Conservation (phyloP, 2,113 vertebrate genomes). For the Callopanchax toddi region DNA sequence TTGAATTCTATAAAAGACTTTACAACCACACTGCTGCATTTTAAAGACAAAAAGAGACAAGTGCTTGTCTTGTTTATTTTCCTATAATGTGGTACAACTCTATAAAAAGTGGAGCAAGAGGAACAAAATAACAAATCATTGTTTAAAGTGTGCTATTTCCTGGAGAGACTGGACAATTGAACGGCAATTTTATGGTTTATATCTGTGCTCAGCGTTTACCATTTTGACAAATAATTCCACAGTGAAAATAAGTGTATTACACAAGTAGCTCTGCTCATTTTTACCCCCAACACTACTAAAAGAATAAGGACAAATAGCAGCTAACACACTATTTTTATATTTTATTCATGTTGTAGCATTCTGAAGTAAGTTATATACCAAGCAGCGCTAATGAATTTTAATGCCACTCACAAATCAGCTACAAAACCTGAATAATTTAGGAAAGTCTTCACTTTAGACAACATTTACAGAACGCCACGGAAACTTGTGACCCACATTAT, state of each 20-base stretch:
- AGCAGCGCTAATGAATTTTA: too few relatives aligned
- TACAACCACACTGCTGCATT: background rate
- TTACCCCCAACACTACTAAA: background rate
- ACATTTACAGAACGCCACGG: too few relatives aligned
- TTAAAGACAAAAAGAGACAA: background rate
- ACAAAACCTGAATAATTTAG: too few relatives aligned
- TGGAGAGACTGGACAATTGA: background rate
- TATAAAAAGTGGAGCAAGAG: background rate
- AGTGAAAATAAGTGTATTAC: background rate
- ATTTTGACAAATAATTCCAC: constrained; percentile 13
- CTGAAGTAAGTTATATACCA: too few relatives aligned
- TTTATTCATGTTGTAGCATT: background rate
- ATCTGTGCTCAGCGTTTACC: background rate
- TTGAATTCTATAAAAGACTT: constrained; percentile 12
- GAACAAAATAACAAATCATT: background rate
- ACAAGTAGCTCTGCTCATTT: background rate
- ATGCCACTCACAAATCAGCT: too few relatives aligned
- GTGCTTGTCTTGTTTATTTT: constrained; percentile 11
- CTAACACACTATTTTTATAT: background rate
- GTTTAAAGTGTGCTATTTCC: background rate
- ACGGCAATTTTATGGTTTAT: constrained; percentile 4
- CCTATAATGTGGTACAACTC: background rate
- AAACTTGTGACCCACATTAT: too few relatives aligned
- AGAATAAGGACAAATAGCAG: background rate
- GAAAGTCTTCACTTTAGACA: too few relatives aligned